A percentile compares a stretch with the other conserved stretches of the same genome.
phyloP scores from a whole-genome alignment of 2,797 vertebrate species.

The Vireo griseus region DNA sequence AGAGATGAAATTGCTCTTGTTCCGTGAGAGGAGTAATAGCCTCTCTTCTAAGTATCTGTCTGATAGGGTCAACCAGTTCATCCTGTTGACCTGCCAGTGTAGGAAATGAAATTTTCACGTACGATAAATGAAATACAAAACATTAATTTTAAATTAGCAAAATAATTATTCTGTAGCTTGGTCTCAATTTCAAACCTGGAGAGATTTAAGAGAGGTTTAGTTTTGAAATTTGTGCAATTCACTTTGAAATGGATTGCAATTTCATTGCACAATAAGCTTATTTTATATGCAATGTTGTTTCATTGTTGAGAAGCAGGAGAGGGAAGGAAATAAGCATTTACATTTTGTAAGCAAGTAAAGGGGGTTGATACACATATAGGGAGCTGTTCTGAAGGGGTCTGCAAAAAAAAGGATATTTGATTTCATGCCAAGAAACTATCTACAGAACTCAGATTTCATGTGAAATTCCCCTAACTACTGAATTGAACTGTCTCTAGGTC shows the following conservation, averaged over 20 bases:
- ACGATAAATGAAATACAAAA: neutral
- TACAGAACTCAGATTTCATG: neutral
- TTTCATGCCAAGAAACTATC: conserved; percentile 17
- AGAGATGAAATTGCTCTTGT: neutral
- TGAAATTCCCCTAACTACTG: conserved; percentile 69
- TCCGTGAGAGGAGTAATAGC: neutral
- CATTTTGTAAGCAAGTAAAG: neutral
- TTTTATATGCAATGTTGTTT: neutral
- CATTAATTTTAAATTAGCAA: neutral
- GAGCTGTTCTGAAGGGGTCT: neutral
- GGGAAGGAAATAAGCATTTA: neutral
- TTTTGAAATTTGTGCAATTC: neutral
- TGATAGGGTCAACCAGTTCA: neutral
- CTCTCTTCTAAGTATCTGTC: neutral
- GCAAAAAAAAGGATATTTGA: neutral
- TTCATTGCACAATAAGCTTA: neutral
- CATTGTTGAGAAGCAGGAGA: neutral
- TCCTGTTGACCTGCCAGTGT: neutral
- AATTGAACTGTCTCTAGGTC: conserved; percentile 78
- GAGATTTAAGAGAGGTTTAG: neutral
- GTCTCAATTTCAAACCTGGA: neutral
- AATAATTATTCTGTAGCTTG: neutral
- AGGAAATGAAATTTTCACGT: neutral
- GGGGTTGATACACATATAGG: neutral
- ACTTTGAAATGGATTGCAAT: neutral